Conservation (phyloP, 2,113 vertebrate species). For the Stomatorhinus ivindoensis region DNA sequence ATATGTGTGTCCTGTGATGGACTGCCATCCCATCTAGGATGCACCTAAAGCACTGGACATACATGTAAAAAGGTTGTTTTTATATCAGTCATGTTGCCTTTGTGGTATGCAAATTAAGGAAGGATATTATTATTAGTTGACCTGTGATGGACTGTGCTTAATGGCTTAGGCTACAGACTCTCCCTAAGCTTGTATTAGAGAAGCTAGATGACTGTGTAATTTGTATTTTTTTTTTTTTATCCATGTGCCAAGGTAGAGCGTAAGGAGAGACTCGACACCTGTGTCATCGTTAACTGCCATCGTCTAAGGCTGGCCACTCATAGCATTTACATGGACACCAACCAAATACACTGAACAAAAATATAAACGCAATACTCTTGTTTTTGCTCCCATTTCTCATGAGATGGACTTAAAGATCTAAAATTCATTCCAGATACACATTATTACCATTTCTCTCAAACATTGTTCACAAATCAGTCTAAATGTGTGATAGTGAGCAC, state of each 20-base stretch:
- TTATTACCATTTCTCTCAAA: no score
- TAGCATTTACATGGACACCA: background rate
- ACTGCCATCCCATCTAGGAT: background rate
- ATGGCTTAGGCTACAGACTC: background rate
- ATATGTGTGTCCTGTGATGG: background rate
- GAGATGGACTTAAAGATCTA: no score
- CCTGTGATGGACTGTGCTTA: background rate
- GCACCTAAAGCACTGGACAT: background rate
- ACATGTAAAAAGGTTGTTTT: background rate
- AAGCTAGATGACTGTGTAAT: background rate
- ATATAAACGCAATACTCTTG: no score
- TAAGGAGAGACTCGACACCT: background rate
- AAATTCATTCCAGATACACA: no score
- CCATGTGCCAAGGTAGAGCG: background rate
- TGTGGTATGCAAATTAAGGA: background rate
- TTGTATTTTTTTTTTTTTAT: background rate
- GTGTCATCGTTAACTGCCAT: background rate
- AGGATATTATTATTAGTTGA: background rate
- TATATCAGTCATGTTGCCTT: background rate
- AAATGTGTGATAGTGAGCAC: no score
- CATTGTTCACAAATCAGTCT: no score
- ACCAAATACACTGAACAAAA: no score
- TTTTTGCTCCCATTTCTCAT: no score
- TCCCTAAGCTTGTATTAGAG: background rate
- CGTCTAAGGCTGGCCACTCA: background rate